These are phyloP conservation scores for Xenopus petersii DNA, from an alignment of 2,797 vertebrate genomes.

Conservation along the genomic window DNA sequence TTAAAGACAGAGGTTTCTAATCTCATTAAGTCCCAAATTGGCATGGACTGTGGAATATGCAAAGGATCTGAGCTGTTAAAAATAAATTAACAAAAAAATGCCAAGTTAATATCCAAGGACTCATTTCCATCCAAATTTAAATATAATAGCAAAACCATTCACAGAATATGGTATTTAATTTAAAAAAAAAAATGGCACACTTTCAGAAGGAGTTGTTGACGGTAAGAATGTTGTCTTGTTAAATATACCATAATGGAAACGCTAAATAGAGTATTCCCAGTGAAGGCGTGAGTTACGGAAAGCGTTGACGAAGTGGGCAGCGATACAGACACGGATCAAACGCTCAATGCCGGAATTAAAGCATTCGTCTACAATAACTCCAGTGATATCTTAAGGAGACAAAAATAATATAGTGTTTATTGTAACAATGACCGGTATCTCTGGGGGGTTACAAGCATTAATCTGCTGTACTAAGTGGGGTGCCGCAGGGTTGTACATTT, in stretches of 20 bases:
- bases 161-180: constrained; percentile 51
- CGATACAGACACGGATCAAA: background rate
- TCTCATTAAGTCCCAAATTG: constrained; percentile 48
- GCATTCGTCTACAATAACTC: background rate
- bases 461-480: no score
- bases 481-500: no score
- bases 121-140: constrained; percentile 53
- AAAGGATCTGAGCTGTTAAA: constrained; percentile 42
- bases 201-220: constrained; percentile 32
- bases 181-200: constrained; percentile 35
- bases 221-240: constrained; percentile 15
- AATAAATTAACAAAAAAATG: constrained; percentile 38
- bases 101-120: constrained; percentile 54
- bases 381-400: no score
- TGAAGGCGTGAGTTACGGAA: background rate
- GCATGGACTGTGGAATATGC: constrained; percentile 44
- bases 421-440: no score
- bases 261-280: background rate
- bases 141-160: constrained; percentile 59
- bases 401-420: no score
- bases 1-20: constrained; percentile 51
- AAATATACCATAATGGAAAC: background rate
- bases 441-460: no score
- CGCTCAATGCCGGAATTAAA: background rate
- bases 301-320: background rate